Percentiles rank a stretch among this genome's conserved stretches.
Conservation (phyloP, 2,888 invertebrate genomes). For the Volucella inanis region DNA sequence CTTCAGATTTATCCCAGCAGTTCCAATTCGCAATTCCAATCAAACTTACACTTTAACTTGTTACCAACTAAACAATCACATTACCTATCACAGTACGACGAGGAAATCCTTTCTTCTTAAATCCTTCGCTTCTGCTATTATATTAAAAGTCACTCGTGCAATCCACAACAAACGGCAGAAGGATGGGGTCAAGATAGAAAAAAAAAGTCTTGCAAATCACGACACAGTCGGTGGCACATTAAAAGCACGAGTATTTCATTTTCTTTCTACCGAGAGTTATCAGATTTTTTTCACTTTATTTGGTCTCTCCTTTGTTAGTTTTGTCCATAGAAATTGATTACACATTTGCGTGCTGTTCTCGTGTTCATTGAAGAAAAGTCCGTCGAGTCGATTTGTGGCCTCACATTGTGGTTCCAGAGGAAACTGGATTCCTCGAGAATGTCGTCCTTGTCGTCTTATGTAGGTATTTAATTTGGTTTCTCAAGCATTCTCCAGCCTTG, state of each 20-base stretch:
- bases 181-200: no score
- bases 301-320: not conserved
- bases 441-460: constrained; percentile 24
- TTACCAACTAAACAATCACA: not conserved
- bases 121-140: not conserved
- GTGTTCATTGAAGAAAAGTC: constrained; percentile 17
- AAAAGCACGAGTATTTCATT: constrained; percentile 43
- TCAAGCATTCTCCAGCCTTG: constrained; percentile 9
- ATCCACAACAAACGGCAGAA: not conserved
- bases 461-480: constrained; percentile 7
- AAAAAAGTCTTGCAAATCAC: constrained; percentile 33
- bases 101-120: not conserved
- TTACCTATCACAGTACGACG: not conserved
- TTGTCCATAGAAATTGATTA: constrained; percentile 37
- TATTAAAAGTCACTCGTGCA: constrained; percentile 36
- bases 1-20: constrained; percentile 13
- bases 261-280: constrained; percentile 35
- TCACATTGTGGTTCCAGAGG: constrained; percentile 6
- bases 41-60: not conserved
- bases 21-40: constrained; percentile 3
- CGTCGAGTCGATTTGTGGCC: constrained; percentile 4
- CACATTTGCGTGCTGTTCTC: constrained; percentile 45
- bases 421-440: not conserved
- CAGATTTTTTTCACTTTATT: constrained; percentile 20
- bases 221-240: constrained; percentile 49